A percentile compares a stretch with the other conserved stretches of the same genome.
These are phyloP conservation scores for Eristalinus aeneus DNA, from an alignment of 2,888 invertebrate species.

Conservation along the genomic window DNA sequence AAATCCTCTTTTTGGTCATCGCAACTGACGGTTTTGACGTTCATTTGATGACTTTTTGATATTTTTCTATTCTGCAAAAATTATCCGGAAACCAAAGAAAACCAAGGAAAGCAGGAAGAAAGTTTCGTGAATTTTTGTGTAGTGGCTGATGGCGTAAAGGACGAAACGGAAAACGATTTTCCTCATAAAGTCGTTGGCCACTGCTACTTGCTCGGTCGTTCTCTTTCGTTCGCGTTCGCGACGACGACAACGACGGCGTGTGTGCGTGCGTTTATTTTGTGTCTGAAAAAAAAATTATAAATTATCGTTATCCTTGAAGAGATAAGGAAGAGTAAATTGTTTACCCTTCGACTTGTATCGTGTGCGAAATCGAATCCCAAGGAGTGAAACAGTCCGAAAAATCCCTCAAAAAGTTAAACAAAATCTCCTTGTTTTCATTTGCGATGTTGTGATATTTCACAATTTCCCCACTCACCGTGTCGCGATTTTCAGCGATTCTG, in stretches of 20 bases:
- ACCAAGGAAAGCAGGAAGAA: background rate
- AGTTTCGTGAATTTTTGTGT: background rate
- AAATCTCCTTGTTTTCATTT: conserved; percentile 30
- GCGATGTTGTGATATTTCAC: conserved; percentile 67
- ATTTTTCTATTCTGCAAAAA: background rate
- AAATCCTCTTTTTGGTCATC: too few species aligned
- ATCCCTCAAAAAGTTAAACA: background rate
- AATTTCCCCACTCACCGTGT: background rate
- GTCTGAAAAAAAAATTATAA: background rate
- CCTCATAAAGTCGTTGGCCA: background rate
- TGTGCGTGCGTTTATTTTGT: background rate
- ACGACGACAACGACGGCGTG: background rate
- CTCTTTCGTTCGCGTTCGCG: background rate
- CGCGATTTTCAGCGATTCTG: background rate
- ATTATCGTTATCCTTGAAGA: too few species aligned
- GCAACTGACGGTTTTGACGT: too few species aligned
- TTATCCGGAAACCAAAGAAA: background rate
- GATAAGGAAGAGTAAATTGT: background rate
- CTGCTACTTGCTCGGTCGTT: background rate
- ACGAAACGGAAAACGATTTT: background rate
- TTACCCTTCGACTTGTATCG: background rate
- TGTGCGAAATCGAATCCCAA: background rate
- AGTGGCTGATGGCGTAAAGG: background rate
- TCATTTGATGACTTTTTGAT: too few species aligned
- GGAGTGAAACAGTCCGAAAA: background rate